Evolutionary conservation across 2,113 vertebrate genomes (phyloP), one percentile per base, ranked within the genome.

Genomic region (Guaruba guarouba): DNA sequence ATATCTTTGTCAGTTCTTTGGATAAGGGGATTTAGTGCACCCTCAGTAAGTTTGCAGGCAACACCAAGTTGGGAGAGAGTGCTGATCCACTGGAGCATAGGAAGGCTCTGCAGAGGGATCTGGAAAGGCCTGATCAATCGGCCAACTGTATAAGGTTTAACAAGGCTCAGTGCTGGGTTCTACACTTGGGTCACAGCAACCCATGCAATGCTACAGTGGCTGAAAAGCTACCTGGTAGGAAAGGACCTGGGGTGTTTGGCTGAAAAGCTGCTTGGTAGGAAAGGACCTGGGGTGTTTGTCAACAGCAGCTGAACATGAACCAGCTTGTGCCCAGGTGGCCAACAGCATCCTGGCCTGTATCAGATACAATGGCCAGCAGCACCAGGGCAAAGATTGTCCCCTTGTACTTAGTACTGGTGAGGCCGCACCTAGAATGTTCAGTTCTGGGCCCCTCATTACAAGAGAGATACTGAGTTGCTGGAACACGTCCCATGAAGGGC

Each of bases 351-450:
- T 17, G n/a, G 20, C 39, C n/a, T 43, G 4, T 0, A 33, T 35
- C 25, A 48, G 17, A 8, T 27, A 2, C 5, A 0, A 14, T 3
- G n/a, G 17, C 8, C 54, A 75, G 12, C 39, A 55, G 22, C 3
- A 12, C 1, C 22, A 59, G 17, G 13, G 15, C 12, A 92, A 25
- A 1, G 7, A 62, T 0, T 0, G 2, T 16, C 5, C 3, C 24
- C 17, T 18, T 14, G 11, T 46, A 9, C 10, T 13, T 0, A 0
- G 31, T 7, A 43, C 46, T 54, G 62, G 0, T 20, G 18, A 86
- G 25, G 6, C 17, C 10, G 4, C 54, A 33, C 1, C 4, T 14
- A 1, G 0, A 49, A 55, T 6, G 14, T 0, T 33, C 2, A 1
- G 3, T 6, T 37, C 2, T 24, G n/a, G 27, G 18, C 12, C 35